Percentiles rank a stretch among this genome's conserved stretches.
Conservation (phyloP, 2,113 vertebrate species). For the Phylloscopus trochiloides region DNA sequence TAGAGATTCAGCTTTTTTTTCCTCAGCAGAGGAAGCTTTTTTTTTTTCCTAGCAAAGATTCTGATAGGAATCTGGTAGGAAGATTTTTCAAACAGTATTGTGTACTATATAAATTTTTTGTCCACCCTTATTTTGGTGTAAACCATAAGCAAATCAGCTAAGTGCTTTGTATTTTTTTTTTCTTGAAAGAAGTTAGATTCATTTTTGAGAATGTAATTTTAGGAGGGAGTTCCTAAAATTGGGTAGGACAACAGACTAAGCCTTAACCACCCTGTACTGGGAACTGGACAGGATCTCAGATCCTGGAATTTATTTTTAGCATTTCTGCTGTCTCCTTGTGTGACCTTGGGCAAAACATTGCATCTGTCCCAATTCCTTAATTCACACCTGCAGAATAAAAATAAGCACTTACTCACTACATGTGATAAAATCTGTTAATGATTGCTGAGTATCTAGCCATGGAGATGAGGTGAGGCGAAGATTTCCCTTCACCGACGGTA, state of each 20-base stretch:
- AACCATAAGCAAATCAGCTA: neutral
- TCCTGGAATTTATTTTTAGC: slow-evolving; percentile 10
- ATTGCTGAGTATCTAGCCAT: neutral
- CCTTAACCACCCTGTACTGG: neutral
- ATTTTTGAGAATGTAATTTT: neutral
- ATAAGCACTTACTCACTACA: slow-evolving; percentile 23
- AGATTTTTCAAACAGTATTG: neutral
- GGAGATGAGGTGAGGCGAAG: slow-evolving; percentile 5
- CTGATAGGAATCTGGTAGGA: neutral
- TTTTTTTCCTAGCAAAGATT: neutral
- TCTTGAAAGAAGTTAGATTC: neutral
- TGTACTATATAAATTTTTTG: neutral
- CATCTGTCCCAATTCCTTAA: neutral
- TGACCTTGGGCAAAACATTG: slow-evolving; percentile 19
- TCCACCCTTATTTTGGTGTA: neutral
- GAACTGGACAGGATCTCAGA: neutral
- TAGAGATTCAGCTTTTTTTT: neutral
- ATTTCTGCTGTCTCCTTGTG: neutral
- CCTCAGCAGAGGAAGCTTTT: neutral
- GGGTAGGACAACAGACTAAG: neutral
- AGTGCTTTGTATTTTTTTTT: neutral
- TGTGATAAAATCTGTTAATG: slow-evolving; percentile 51
- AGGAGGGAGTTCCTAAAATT: neutral
- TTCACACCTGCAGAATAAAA: slow-evolving; percentile 50
- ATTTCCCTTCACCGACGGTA: slow-evolving; percentile 14